Base-by-base conservation (phyloP, 2,113 vertebrate genomes). In the Zosterops lateralis region DNA sequence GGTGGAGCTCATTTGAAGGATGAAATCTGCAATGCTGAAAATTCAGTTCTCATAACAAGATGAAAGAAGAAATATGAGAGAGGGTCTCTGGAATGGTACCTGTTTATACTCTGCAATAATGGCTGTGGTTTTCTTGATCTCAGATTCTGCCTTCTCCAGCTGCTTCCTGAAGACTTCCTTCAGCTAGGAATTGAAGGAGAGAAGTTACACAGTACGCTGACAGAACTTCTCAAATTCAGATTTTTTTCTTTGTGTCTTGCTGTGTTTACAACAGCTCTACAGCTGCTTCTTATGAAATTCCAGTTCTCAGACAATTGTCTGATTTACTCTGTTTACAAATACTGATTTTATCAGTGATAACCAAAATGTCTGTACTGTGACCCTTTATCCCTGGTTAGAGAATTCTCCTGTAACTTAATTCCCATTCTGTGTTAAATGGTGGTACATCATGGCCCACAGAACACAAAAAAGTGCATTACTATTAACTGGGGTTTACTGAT, bases 91-190 rank as follows among this genome's bases (percentile, higher is more conserved):
- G 58, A 48, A 53, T 6, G 18, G 78, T 97, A 99, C 99, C 98
- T 99, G 99, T 95, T 99, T 99, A 92, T 99, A 99, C 85, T 99
- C 99, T 2, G 99, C 98, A 80, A 99, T 99, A 97, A 99, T 99
- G 16, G 99, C 99, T 25, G 99, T 99, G 13, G 99, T 99, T 97
- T 99, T 99, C 98, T 99, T 99, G 92, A 99, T 99, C 97, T 99
- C 99, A 45, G 97, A 97, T 95, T 99, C 99, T 8, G 99, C 99
- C 94, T 99, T 99, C 95, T 99, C 99, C 72, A 99, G 97, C 93
- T 99, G 99, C 96, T 99, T 98, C 95, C 99, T 98, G 97, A 99
- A 99, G 73, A 99, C 98, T 91, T 99, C 99, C 96, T 99, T 99
- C 61, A 99, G 97, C 99, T 99, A 91, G 18, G n/a, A 75, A 70